These are phyloP conservation scores for Ascaphus truei DNA, from an alignment of 2,113 vertebrate species.

Conservation along the genomic window DNA sequence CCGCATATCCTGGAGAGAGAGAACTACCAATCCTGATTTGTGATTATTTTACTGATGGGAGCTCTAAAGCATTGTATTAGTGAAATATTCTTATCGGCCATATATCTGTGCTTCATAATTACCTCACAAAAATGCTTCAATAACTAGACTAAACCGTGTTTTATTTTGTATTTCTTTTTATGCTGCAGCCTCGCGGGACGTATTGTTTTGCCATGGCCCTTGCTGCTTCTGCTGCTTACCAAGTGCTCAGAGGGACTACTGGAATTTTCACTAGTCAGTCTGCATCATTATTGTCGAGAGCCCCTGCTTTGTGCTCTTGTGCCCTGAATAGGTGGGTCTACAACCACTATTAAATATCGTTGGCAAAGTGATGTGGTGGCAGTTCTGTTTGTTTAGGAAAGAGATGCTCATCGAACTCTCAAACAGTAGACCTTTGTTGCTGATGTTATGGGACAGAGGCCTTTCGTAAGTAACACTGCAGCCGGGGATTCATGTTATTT, in stretches of 20 bases:
- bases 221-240: conserved; percentile 38
- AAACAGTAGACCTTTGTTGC: conserved; percentile 24
- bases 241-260: conserved; percentile 51
- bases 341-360: not conserved
- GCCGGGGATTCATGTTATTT: not conserved
- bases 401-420: conserved; percentile 29
- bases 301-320: conserved; percentile 42
- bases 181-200: conserved; percentile 36
- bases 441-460: conserved; percentile 4
- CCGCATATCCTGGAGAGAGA: no score
- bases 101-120: no score
- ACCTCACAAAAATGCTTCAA: no score
- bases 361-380: not conserved
- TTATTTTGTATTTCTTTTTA: not conserved
- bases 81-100: no score
- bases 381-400: conserved; percentile 30
- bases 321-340: conserved; percentile 60
- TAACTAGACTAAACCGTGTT: not conserved
- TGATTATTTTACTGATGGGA: no score
- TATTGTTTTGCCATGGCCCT: conserved; percentile 8
- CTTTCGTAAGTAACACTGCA: not conserved
- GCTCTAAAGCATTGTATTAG: no score
- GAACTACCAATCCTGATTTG: no score
- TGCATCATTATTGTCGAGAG: conserved; percentile 24
- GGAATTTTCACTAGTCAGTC: conserved; percentile 46